Evolutionary conservation across 1,140 invertebrate genomes (phyloP).

Genomic region (Diabrotica virgifera): DNA sequence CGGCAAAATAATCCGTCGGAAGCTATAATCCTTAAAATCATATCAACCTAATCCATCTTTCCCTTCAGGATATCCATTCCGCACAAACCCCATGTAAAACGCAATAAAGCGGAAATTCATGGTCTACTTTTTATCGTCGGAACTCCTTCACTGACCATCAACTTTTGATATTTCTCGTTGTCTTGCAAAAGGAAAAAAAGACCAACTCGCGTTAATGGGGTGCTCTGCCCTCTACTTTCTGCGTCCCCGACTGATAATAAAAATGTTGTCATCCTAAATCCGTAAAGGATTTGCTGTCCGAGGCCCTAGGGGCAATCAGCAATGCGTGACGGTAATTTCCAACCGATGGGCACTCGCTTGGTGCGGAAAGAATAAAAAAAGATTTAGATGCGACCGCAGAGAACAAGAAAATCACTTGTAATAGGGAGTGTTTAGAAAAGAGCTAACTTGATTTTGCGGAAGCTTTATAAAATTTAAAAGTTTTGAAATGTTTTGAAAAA

Average conservation of each 20-base stretch:
- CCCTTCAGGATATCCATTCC: not conserved
- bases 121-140: not conserved
- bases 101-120: slow-evolving; percentile 1
- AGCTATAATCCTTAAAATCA: slow-evolving; percentile 1
- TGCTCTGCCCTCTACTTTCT: slow-evolving; percentile 16
- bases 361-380: not conserved
- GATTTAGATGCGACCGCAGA: no score
- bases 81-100: not conserved
- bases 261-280: slow-evolving; percentile 43
- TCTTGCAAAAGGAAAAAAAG: slow-evolving; percentile 23
- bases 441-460: no score
- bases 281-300: slow-evolving; percentile 39
- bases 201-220: slow-evolving; percentile 31
- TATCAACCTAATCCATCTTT: not conserved
- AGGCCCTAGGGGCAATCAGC: slow-evolving; percentile 36
- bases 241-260: slow-evolving; percentile 36
- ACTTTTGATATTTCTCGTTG: slow-evolving; percentile 29
- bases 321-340: slow-evolving; percentile 36
- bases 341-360: slow-evolving; percentile 5
- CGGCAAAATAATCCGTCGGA: not conserved
- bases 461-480: no score
- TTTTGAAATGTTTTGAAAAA: no score
- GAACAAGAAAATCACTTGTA: no score
- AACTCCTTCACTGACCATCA: slow-evolving; percentile 33
- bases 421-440: no score